A percentile compares a stretch with the other conserved stretches of the same genome.
phyloP scores from a whole-genome alignment of 2,888 invertebrate genomes.

The Rhynchonema sp. region DNA sequence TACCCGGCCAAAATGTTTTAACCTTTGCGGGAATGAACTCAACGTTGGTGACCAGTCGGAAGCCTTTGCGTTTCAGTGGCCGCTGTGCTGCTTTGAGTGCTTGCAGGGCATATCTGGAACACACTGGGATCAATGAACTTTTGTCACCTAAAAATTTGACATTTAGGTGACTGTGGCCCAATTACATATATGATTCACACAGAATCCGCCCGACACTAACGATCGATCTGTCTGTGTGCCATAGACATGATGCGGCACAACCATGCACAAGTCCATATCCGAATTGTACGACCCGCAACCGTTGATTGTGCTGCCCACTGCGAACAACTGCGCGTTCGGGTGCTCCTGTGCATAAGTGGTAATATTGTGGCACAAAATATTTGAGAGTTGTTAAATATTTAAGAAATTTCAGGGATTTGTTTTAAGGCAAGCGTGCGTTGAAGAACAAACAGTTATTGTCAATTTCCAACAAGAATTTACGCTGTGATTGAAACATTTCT shows the following conservation, averaged over 20 bases:
- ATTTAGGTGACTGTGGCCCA: too few relatives aligned
- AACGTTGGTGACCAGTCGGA: too few relatives aligned
- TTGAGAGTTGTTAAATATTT: background rate
- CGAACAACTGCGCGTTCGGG: constrained; percentile 4
- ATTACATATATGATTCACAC: too few relatives aligned
- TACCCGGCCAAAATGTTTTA: background rate
- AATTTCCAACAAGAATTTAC: background rate
- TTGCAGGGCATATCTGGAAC: constrained; percentile 9
- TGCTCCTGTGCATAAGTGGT: too few relatives aligned
- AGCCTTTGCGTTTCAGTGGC: background rate
- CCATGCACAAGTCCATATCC: constrained; percentile 23
- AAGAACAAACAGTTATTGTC: background rate
- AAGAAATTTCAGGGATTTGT: too few relatives aligned
- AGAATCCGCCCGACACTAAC: constrained; percentile 2
- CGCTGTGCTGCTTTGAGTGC: constrained; percentile 7
- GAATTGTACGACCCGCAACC: constrained; percentile 23
- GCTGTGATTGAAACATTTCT: too few relatives aligned
- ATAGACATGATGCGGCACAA: background rate
- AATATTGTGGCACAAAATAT: background rate
- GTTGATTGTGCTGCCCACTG: constrained; percentile 21
- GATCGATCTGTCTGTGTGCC: constrained; percentile 2
- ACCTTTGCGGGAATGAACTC: constrained; percentile 9
- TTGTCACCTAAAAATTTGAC: too few relatives aligned
- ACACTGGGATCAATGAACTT: too few relatives aligned
- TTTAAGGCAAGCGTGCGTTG: too few relatives aligned